Evolutionary conservation across 2,797 vertebrate genomes (phyloP).

Genomic region (Acipenser ruthenus): DNA sequence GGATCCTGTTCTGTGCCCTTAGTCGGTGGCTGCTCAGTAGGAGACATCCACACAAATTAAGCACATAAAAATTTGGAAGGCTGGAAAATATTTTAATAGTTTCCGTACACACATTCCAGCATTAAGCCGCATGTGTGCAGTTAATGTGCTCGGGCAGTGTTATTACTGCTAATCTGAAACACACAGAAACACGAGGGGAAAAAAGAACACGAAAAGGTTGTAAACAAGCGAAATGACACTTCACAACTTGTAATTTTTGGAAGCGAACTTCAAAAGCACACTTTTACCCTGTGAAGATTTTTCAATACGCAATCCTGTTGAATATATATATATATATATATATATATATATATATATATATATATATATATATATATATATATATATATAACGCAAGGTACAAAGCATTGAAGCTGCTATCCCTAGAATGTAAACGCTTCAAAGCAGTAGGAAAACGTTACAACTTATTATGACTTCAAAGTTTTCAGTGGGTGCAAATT

Average conservation of each 20-base stretch:
- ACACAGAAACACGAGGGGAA: slow-evolving; percentile 48
- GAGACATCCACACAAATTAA: slow-evolving; percentile 64
- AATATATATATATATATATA: slow-evolving; percentile 37
- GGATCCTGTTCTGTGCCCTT: slow-evolving; percentile 53
- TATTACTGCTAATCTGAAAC: slow-evolving; percentile 65
- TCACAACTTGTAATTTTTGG: slow-evolving; percentile 74
- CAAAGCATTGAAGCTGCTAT: slow-evolving; percentile 59
- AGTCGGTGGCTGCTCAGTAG: slow-evolving; percentile 62
- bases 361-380: slow-evolving; percentile 30
- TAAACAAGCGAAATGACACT: slow-evolving; percentile 71
- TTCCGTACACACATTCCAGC: slow-evolving; percentile 55
- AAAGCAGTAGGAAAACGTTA: slow-evolving; percentile 43
- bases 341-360: slow-evolving; percentile 32
- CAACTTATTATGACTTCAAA: slow-evolving; percentile 54
- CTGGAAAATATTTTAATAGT: slow-evolving; percentile 70
- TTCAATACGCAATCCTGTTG: too few relatives aligned
- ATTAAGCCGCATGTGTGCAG: slow-evolving; percentile 49
- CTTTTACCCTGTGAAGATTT: slow-evolving; percentile 42
- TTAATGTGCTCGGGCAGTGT: slow-evolving; percentile 47
- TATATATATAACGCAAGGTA: slow-evolving; percentile 44
- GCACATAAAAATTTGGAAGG: slow-evolving; percentile 60
- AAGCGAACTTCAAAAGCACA: slow-evolving; percentile 55
- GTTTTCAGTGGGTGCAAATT: slow-evolving; percentile 48
- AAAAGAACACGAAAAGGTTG: slow-evolving; percentile 52
- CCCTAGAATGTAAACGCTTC: slow-evolving; percentile 65